Evolutionary conservation across 1,140 invertebrate genomes (phyloP).

Genomic region (Drosophila simulans): DNA sequence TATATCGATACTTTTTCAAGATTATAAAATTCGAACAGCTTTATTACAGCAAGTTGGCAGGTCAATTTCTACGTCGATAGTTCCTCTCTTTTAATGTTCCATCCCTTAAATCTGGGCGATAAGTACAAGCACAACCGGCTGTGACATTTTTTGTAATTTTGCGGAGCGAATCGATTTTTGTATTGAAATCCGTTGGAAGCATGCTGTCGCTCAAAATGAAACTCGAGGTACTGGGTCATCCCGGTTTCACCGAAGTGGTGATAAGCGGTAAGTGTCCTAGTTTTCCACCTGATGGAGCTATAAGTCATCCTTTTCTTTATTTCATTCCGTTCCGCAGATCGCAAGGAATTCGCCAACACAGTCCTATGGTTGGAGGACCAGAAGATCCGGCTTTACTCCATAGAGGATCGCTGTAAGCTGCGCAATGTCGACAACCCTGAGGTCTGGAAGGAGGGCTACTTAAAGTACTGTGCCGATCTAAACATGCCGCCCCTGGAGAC

Average conservation of each 20-base stretch:
- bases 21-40: neutral
- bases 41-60: neutral
- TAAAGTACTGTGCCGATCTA: constrained; percentile 91
- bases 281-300: neutral
- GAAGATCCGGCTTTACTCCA: constrained; percentile 95
- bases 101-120: neutral
- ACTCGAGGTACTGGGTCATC: constrained; percentile 88
- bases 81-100: neutral
- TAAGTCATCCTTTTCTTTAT: constrained; percentile 16
- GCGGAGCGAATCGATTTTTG: constrained; percentile 2
- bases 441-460: constrained; percentile 90
- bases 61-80: neutral
- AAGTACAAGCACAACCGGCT: constrained; percentile 15
- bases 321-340: constrained; percentile 86
- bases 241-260: constrained; percentile 85
- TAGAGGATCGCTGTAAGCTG: constrained; percentile 91
- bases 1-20: neutral
- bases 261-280: constrained; percentile 38
- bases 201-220: constrained; percentile 58
- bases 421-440: constrained; percentile 85
- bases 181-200: constrained; percentile 15
- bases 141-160: neutral
- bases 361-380: constrained; percentile 97
- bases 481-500: constrained; percentile 87
- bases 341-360: constrained; percentile 91